A percentile compares a stretch with the other conserved stretches of the same genome.
phyloP scores from a whole-genome alignment of 2,113 vertebrate species.

The Chaetura pelagica region DNA sequence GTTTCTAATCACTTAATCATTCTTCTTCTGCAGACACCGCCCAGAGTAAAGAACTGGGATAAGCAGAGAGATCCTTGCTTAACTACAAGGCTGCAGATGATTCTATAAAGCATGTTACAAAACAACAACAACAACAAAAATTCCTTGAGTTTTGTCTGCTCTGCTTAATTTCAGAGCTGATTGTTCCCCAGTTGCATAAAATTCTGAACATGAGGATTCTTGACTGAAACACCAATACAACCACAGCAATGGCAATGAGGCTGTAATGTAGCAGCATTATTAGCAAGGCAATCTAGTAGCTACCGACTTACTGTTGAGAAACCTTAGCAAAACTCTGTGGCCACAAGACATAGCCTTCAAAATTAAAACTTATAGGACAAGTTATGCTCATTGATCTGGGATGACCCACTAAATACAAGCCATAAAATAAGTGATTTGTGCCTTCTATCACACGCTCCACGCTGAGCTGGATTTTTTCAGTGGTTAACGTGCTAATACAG shows the following conservation, averaged over 20 bases:
- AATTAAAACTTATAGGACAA: not conserved
- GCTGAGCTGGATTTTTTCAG: not conserved
- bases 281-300: not conserved
- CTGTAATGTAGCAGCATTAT: not conserved
- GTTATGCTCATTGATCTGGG: not conserved
- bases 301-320: not conserved
- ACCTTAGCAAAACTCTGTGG: not conserved
- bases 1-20: constrained; percentile 53
- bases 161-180: not conserved
- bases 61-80: not conserved
- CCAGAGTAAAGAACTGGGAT: constrained; percentile 17
- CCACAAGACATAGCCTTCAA: not conserved
- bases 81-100: not conserved
- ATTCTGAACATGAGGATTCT: not conserved
- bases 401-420: not conserved
- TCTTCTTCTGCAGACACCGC: constrained; percentile 6
- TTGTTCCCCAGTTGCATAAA: not conserved
- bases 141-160: not conserved
- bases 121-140: not conserved
- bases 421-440: not conserved
- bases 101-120: not conserved
- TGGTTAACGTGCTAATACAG: not conserved
- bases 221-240: not conserved
- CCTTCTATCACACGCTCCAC: not conserved
- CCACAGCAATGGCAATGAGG: not conserved